phyloP scores from a whole-genome alignment of 2,888 invertebrate genomes.

The Sarcophaga carnaria region DNA sequence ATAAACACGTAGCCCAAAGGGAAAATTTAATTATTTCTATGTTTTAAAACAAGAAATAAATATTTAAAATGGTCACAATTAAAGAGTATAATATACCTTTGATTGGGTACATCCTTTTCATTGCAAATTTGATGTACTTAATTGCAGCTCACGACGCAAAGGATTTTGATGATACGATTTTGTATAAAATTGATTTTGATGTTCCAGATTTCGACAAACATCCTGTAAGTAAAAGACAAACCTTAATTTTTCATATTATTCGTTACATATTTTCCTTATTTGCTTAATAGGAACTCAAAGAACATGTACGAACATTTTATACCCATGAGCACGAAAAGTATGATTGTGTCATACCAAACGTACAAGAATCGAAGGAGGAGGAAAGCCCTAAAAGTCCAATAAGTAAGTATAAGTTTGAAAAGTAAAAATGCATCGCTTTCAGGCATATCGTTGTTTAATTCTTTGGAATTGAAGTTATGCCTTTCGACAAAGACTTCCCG shows the following conservation, averaged over 20 bases:
- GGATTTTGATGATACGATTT: constrained; percentile 91
- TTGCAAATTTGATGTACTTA: background rate
- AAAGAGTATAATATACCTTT: background rate
- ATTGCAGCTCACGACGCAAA: constrained; percentile 85
- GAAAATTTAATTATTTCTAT: background rate
- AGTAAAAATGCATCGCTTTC: no score
- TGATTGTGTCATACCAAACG: constrained; percentile 90
- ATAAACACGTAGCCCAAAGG: constrained; percentile 50
- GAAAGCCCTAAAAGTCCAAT: constrained; percentile 76
- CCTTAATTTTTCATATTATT: background rate
- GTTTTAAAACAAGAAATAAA: background rate
- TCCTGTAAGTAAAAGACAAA: constrained; percentile 77
- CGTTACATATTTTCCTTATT: background rate
- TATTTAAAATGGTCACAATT: background rate
- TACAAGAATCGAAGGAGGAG: constrained; percentile 81
- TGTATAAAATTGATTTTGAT: constrained; percentile 91
- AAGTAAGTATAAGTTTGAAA: constrained; percentile 70
- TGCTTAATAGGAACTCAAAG: constrained; percentile 73
- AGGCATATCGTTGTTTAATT: no score
- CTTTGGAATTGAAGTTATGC: no score
- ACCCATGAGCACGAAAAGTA: constrained; percentile 92
- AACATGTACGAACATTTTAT: constrained; percentile 75
- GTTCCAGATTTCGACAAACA: constrained; percentile 83
- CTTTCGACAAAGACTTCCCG: no score
- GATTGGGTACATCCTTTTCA: background rate